Base-by-base conservation (phyloP, 2,888 invertebrate genomes). In the Monopis laevigella region DNA sequence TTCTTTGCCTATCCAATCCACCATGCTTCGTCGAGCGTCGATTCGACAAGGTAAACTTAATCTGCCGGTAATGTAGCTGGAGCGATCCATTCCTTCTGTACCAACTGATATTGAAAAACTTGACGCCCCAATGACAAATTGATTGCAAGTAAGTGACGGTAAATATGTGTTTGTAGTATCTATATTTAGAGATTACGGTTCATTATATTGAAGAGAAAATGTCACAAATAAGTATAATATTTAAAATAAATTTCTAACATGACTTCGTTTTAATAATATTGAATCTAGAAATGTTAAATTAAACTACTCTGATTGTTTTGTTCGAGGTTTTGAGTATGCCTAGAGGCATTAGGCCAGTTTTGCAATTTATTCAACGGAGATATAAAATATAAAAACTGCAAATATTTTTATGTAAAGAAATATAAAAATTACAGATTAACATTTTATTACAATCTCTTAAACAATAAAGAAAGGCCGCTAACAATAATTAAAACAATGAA, bases 1-100 rank as follows among this genome's bases (percentile, higher is more conserved):
- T 65, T 75, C 75, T 75, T 71, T 53, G 54, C 58, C 53, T 52
- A 55, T 54, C 59, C 61, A 56, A 63, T 59, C 57, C 55, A 59
- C 55, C 59, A 60, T 55, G 53, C 51, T 52, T 48, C 47, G 50
- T 45, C 55, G 54, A 56, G 50, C 54, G 49, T 51, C 59, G 56
- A 66, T 64, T 66, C 62, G 65, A 65, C 57, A 60, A 59, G 59
- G 59, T 51, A 50, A 18, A 19, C 19, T 18, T 27, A 42, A 38
- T 38, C 38, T 28, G 30, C 12, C 36, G 21, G 36, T 36, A 36
- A 36, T 24, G 29, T 36, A 36, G 36, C 13, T 32, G 17, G 32
- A 32, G 16, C 32, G 32, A 17, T 32, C 32, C 32, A 32, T 32
- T 32, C 16, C 32, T 32, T 32, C 14, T 32, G 4, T 7, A 3